These are phyloP conservation scores for Mesoligia furuncula DNA, from an alignment of 2,888 invertebrate genomes.

Conservation along the genomic window DNA sequence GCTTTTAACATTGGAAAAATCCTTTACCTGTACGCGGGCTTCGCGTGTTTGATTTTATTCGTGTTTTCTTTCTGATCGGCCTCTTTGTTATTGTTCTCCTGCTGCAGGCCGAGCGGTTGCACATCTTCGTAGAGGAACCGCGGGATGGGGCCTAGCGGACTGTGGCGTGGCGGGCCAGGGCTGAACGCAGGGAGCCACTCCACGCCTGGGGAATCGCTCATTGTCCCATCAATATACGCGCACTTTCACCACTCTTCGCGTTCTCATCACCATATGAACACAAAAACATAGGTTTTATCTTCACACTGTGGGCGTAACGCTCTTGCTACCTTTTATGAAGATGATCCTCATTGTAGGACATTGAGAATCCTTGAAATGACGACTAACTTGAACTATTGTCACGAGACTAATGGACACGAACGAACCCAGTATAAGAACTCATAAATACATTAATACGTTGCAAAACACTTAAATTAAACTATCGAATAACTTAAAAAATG, in stretches of 20 bases:
- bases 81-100: constrained; percentile 88
- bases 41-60: constrained; percentile 89
- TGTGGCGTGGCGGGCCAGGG: constrained; percentile 89
- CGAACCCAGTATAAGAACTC: constrained; percentile 72
- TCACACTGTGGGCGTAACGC: constrained; percentile 80
- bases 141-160: constrained; percentile 87
- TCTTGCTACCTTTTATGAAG: constrained; percentile 86
- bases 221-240: constrained; percentile 81
- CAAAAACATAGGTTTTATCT: constrained; percentile 70
- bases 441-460: constrained; percentile 72
- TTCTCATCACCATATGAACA: constrained; percentile 73
- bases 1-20: constrained; percentile 69
- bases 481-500: constrained; percentile 84
- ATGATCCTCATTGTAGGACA: constrained; percentile 86
- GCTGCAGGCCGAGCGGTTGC: constrained; percentile 82
- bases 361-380: constrained; percentile 88
- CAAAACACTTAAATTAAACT: constrained; percentile 74
- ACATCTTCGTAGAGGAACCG: constrained; percentile 88
- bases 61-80: constrained; percentile 84
- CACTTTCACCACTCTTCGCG: constrained; percentile 72
- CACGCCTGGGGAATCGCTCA: constrained; percentile 89
- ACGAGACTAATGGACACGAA: constrained; percentile 69
- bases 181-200: constrained; percentile 90
- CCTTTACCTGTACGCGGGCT: constrained; percentile 90
- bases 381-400: constrained; percentile 79